Base-by-base conservation (phyloP, 1,140 invertebrate species). In the Drosophila mojavensis region DNA sequence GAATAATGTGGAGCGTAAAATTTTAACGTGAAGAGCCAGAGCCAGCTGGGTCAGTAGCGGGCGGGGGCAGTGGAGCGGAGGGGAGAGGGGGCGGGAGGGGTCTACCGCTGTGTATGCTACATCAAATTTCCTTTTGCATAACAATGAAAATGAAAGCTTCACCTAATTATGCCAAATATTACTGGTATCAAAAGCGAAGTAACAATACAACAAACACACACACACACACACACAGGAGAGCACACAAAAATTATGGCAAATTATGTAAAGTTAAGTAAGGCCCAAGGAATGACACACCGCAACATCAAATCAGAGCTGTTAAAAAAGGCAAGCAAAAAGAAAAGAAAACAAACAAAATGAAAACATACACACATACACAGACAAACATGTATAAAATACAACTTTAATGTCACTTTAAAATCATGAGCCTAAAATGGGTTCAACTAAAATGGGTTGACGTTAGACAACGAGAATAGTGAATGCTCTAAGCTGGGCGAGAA, bases 131-230 rank as follows among this genome's bases (percentile, higher is more conserved):
- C 53, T 11, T 53, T 67, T 36, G 67, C 63, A 67, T 64, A 78
- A 82, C 75, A 81, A 81, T 75, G 68, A 66, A 76, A 67, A 69
- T 24, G 39, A 74, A 69, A 59, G 41, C 65, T 48, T 47, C 68
- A 65, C 63, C 60, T 81, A 79, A 81, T 75, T 79, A 81, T 80
- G 66, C 56, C 59, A 64, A 64, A 80, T 69, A 81, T 70, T 74
- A 76, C 45, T 53, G 66, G 43, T 59, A 75, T 63, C 53, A 70
- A 74, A 58, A 55, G 39, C 51, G 39, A n/a, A 28, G 17, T 13
- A 62, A 50, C 36, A 43, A 56, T 28, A 28, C 47, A 55, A 39
- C 60, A 39, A 9, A 24, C 50, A 41, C 17, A 47, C 60, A 13
- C 26, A 6, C 47, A 10, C 26, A 15, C 33, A 33, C 17, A 26